Evolutionary conservation across 2,888 invertebrate species (phyloP), one percentile per base, ranked within the genome.

Genomic region (Polyploca ridens): DNA sequence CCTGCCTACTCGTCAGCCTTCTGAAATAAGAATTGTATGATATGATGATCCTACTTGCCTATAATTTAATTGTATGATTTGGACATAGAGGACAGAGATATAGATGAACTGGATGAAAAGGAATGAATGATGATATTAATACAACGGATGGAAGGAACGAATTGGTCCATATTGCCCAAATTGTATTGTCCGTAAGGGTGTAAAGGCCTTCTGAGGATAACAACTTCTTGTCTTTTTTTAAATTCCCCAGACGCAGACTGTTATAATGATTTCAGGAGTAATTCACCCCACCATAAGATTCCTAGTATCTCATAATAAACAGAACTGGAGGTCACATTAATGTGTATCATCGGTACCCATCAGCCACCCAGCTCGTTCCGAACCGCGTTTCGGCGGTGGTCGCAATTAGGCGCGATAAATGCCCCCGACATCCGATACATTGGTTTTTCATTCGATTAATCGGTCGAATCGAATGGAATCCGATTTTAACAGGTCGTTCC

Each of bases 371-470:
- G 76, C 83, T 82, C 78, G 91, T 79, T 81, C 75, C 75, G 71
- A 82, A 75, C 79, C 80, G 84, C 83, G 86, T 85, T 88, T 87
- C 87, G 87, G 85, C 79, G 88, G 90, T 89, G 89, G 89, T 88
- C 89, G 90, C 90, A 93, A 92, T 93, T 91, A 92, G 91, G 88
- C 83, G 76, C 87, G 88, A 91, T 93, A 91, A 93, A 91, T 89
- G 89, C 89, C 77, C 82, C 85, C 83, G 89, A 88, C 88, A 89
- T 84, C 82, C 86, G 89, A 90, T 87, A 88, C 87, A 83, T 79
- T 78, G 84, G 78, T 80, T 84, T 87, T 85, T 87, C 87, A 86
- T 87, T 86, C 87, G 88, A 89, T 89, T 90, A 90, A 90, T 90
- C 89, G 88, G 81, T 84, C 74, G 84, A 85, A 88, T 83, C 82